Conservation (phyloP, 2,888 invertebrate genomes). For the Lasioglossum vierecki region DNA sequence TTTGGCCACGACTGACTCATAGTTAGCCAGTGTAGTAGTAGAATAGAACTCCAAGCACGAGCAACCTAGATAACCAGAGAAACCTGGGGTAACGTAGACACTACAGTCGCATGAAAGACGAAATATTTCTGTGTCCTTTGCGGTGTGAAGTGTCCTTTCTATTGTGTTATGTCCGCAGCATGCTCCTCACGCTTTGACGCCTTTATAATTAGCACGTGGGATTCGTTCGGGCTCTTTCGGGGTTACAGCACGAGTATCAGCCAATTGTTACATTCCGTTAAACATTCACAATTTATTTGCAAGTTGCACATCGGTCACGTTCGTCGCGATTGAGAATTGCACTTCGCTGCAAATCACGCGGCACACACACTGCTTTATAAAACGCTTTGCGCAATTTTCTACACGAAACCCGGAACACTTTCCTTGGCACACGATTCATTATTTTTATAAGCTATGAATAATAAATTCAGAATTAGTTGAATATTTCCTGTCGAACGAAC, state of each 20-base stretch:
- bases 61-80: constrained; percentile 53
- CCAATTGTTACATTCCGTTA: constrained; percentile 15
- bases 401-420: constrained; percentile 56
- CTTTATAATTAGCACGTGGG: background rate
- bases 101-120: constrained; percentile 46
- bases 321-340: background rate
- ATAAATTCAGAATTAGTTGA: background rate
- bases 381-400: constrained; percentile 44
- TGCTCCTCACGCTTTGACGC: constrained; percentile 42
- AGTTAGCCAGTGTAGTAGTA: constrained; percentile 30
- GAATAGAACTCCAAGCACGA: constrained; percentile 48
- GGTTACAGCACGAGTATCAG: background rate
- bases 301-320: background rate
- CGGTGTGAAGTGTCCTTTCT: constrained; percentile 11
- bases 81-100: constrained; percentile 67
- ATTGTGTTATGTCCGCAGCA: constrained; percentile 24
- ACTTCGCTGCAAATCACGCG: constrained; percentile 31
- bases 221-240: background rate
- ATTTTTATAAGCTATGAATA: background rate
- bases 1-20: constrained; percentile 6
- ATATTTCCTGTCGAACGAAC: background rate
- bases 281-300: background rate
- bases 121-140: constrained; percentile 41
- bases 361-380: constrained; percentile 36
- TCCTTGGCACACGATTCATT: background rate